These are phyloP conservation scores for Prosapia bicincta DNA, from an alignment of 2,888 invertebrate species.

Conservation along the genomic window DNA sequence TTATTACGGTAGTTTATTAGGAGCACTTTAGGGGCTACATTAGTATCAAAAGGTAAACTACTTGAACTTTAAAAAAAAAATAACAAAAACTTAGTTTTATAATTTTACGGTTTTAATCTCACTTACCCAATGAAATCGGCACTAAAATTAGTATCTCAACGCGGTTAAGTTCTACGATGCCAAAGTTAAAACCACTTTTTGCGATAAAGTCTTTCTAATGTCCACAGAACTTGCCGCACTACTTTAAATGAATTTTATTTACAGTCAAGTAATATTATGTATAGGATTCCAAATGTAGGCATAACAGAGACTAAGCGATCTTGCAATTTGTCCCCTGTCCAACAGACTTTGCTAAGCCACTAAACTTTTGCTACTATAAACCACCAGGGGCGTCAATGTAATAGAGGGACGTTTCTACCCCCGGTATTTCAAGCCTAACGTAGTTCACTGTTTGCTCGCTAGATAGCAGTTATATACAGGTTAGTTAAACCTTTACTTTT, in stretches of 20 bases:
- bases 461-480: neutral
- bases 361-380: neutral
- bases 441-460: neutral
- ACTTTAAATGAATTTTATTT: neutral
- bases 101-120: too few species aligned
- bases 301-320: neutral
- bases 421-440: neutral
- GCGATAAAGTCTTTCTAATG: neutral
- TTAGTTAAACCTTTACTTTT: neutral
- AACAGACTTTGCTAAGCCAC: neutral
- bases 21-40: too few species aligned
- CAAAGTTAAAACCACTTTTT: neutral
- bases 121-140: neutral
- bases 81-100: too few species aligned
- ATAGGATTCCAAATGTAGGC: neutral
- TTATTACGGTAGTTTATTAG: too few species aligned
- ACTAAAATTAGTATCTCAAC: neutral
- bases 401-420: neutral
- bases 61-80: too few species aligned
- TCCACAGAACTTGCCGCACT: neutral
- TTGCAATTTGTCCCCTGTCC: neutral
- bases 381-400: neutral
- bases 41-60: too few species aligned
- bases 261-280: neutral
- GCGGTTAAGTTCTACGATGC: neutral